Evolutionary conservation across 2,888 invertebrate species (phyloP).

Genomic region (Amaurobius ferox): DNA sequence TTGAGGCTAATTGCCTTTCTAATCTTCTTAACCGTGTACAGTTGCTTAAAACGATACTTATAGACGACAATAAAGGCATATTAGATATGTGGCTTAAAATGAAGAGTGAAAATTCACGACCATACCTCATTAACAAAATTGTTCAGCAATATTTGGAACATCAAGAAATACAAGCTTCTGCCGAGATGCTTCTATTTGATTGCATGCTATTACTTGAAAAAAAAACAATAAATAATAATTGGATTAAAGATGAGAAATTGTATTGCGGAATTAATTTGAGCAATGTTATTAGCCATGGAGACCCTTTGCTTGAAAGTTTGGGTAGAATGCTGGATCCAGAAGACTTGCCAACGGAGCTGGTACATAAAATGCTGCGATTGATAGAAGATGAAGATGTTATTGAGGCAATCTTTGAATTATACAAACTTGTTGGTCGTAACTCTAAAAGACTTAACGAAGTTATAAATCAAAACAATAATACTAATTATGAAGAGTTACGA

Average conservation of each 20-base stretch:
- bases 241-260: constrained; percentile 7
- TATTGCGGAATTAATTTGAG: constrained; percentile 17
- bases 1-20: not conserved
- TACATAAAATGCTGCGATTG: constrained; percentile 28
- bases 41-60: not conserved
- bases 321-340: constrained; percentile 24
- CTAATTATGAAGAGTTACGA: not conserved
- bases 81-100: not conserved
- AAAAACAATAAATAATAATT: not conserved
- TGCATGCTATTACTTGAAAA: constrained; percentile 7
- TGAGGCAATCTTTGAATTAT: not conserved
- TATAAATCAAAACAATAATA: not conserved
- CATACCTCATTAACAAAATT: constrained; percentile 6
- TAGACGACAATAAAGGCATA: not conserved
- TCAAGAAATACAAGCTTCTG: not conserved
- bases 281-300: constrained; percentile 27
- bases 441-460: not conserved
- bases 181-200: constrained; percentile 37
- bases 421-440: not conserved
- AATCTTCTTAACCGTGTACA: constrained; percentile 13
- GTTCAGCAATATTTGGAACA: constrained; percentile 10
- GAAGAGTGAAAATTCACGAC: not conserved
- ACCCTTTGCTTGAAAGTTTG: constrained; percentile 18
- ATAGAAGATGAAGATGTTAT: constrained; percentile 18
- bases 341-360: constrained; percentile 25